Conservation (phyloP, 2,888 invertebrate species). For the Teleiodes luculella region DNA sequence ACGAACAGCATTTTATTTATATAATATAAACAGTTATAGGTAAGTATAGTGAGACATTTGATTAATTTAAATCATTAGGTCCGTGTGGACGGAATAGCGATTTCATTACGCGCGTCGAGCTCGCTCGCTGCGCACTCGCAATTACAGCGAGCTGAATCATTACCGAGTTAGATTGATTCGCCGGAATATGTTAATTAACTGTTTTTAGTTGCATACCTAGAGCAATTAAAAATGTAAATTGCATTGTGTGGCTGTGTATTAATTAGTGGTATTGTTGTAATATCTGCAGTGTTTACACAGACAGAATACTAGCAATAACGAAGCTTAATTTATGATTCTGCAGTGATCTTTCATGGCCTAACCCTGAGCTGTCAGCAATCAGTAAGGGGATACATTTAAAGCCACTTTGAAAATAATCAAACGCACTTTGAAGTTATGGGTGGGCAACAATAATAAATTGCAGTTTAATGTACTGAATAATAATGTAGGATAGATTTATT, state of each 20-base stretch:
- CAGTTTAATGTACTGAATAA: too few species aligned
- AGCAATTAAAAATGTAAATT: conserved; percentile 11
- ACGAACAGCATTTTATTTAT: too few species aligned
- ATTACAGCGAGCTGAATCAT: conserved; percentile 21
- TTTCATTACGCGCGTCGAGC: conserved; percentile 25
- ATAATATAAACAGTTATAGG: too few species aligned
- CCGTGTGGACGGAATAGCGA: conserved; percentile 23
- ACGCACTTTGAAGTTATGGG: too few species aligned
- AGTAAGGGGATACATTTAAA: too few species aligned
- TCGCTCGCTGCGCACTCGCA: conserved; percentile 20
- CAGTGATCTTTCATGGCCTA: neutral
- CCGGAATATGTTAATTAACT: conserved; percentile 19
- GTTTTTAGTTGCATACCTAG: conserved; percentile 12
- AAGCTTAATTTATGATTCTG: neutral
- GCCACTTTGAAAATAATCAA: too few species aligned
- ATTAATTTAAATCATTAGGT: conserved; percentile 27
- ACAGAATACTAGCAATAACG: neutral
- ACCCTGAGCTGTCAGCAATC: neutral
- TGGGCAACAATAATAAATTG: too few species aligned
- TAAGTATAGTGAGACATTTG: too few species aligned
- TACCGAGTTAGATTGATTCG: conserved; percentile 16
- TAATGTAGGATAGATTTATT: too few species aligned
- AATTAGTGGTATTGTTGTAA: neutral
- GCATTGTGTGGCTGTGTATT: neutral
- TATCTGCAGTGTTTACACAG: neutral